Base-by-base conservation (phyloP, 2,888 invertebrate species). In the Euclidia mi region DNA sequence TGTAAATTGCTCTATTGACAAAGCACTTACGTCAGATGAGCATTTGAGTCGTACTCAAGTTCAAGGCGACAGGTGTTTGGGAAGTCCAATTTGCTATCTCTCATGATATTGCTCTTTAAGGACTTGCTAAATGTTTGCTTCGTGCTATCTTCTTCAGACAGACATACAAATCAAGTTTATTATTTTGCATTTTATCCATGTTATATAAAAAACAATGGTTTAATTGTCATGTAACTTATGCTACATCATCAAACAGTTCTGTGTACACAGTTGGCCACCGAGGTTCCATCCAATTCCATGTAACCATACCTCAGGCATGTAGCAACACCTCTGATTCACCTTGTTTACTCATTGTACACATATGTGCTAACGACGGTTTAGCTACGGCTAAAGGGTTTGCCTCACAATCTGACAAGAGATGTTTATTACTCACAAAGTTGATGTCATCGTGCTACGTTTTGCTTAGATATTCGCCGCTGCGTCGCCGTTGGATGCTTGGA, bases 1-100 rank as follows among this genome's bases (percentile, higher is more conserved):
- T 90, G 89, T 85, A 81, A 90, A 91, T 90, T 85, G 82, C 71
- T 85, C 74, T 92, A 85, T 89, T 91, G 86, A 87, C 88, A 82
- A 78, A 83, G 67, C 80, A 87, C 88, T 92, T 92, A 87, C 91
- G 92, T 94, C 90, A 92, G 75, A 78, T 62, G 20, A 49, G 53
- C 68, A 81, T 79, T 75, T 67, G 73, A 85, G 84, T 77, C 79
- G 77, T 71, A 78, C 75, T 82, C 81, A 92, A 92, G 93, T 93
- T 94, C 92, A 94, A 94, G 93, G 92, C 63, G 79, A 79, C 62
- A 68, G 56, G 44, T 52, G 60, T 65, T 66, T 70, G 66, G 73
- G 66, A 75, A 81, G 73, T 75, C 72, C 73, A 74, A 68, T 50
- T 64, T 62, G 31, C 51, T 64, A 58, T 75, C 63, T 53, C 44